Percentiles rank a stretch among this genome's conserved stretches.
Conservation (phyloP, 2,797 vertebrate species). For the Halcyon badia region DNA sequence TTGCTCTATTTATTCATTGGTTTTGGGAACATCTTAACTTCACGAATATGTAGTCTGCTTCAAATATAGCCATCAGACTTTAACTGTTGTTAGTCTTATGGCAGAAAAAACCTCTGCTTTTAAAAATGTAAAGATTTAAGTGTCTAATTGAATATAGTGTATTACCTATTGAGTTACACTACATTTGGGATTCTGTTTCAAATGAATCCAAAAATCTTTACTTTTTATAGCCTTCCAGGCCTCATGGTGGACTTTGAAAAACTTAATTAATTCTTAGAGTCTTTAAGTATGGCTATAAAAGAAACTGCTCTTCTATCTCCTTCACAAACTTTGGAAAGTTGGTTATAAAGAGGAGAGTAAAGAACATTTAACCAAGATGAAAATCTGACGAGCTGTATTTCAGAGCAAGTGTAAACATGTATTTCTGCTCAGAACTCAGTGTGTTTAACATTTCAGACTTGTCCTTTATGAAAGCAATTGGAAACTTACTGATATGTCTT, state of each 20-base stretch:
- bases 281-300: background rate
- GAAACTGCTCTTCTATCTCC: background rate
- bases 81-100: background rate
- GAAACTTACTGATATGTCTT: background rate
- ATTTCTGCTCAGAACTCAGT: background rate
- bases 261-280: slow-evolving; percentile 15
- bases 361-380: background rate
- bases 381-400: background rate
- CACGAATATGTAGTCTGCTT: background rate
- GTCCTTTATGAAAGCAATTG: background rate
- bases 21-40: background rate
- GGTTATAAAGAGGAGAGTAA: background rate
- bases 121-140: background rate
- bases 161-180: background rate
- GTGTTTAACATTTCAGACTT: background rate
- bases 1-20: background rate
- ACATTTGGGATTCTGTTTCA: background rate
- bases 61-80: background rate
- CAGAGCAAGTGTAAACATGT: background rate
- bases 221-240: background rate
- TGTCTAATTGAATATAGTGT: background rate
- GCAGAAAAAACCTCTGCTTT: background rate
- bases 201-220: background rate
- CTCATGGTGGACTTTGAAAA: background rate
- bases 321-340: background rate